These are phyloP conservation scores for Drosophila funebris DNA, from an alignment of 1,140 invertebrate species.

Conservation along the genomic window DNA sequence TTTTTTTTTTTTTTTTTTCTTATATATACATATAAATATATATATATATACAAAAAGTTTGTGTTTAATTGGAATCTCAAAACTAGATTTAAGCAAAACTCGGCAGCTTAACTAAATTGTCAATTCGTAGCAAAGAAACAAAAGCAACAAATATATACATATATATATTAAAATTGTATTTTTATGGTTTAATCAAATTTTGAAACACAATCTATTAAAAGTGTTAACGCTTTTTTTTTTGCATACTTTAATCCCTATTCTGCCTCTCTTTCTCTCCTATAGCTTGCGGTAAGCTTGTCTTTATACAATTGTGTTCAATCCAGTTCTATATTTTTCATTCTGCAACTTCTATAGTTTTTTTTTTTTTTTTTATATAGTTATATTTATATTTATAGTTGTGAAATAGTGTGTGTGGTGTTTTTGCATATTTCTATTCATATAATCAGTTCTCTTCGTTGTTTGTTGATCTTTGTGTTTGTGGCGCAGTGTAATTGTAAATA, in stretches of 20 bases:
- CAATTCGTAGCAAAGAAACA: background rate
- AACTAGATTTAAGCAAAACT: background rate
- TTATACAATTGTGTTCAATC: background rate
- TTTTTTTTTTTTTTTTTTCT: no score
- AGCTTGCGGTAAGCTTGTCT: background rate
- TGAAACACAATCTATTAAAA: no score
- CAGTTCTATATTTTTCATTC: background rate
- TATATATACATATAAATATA: no score
- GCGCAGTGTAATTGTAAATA: slow-evolving; percentile 27
- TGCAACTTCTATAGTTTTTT: background rate
- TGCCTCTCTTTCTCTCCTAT: no score
- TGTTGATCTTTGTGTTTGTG: slow-evolving; percentile 1
- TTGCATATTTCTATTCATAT: background rate
- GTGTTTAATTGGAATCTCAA: slow-evolving; percentile 5
- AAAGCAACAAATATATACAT: background rate
- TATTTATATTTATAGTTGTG: background rate
- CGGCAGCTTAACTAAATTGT: background rate
- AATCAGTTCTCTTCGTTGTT: background rate
- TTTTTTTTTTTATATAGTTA: background rate
- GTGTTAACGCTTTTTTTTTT: no score
- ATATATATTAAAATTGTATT: no score
- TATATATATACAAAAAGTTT: background rate
- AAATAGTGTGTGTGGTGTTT: background rate
- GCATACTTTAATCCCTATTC: no score
- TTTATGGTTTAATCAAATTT: no score